A percentile compares a stretch with the other conserved stretches of the same genome.
phyloP scores from a whole-genome alignment of 2,113 vertebrate genomes.

The Bufo bufo region DNA sequence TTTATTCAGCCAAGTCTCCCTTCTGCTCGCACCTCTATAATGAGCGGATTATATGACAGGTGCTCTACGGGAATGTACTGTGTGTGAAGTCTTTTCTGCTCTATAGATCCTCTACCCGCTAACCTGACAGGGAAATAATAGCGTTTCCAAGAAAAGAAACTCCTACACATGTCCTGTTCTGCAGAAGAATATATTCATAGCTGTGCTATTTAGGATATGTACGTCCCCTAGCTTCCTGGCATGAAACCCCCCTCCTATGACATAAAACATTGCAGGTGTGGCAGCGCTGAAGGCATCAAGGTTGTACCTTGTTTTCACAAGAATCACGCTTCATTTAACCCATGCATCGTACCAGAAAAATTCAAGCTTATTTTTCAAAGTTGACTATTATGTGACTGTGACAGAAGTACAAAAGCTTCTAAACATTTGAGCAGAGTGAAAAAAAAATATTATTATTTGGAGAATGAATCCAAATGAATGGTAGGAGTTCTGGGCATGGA shows the following conservation, averaged over 20 bases:
- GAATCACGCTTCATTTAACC: slow-evolving; percentile 8
- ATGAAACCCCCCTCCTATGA: neutral
- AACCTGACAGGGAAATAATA: neutral
- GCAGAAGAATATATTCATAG: neutral
- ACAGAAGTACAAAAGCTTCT: neutral
- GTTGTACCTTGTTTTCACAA: slow-evolving; percentile 20
- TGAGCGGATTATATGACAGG: neutral
- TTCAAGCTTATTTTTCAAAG: neutral
- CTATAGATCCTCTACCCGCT: neutral
- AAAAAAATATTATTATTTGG: neutral
- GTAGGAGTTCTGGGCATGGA: neutral
- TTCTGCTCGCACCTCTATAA: neutral
- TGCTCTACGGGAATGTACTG: neutral
- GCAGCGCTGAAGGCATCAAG: neutral
- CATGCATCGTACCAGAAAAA: neutral
- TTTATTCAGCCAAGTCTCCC: neutral
- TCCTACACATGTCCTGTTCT: slow-evolving; percentile 17
- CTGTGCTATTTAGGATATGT: neutral
- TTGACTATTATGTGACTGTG: neutral
- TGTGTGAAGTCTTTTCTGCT: neutral
- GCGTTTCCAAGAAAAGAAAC: slow-evolving; percentile 28
- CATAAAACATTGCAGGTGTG: slow-evolving; percentile 19
- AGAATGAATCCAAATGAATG: neutral
- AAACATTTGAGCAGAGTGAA: neutral
- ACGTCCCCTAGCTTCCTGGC: neutral